Conservation (phyloP, 2,797 vertebrate species). For the Apodemus agrarius region DNA sequence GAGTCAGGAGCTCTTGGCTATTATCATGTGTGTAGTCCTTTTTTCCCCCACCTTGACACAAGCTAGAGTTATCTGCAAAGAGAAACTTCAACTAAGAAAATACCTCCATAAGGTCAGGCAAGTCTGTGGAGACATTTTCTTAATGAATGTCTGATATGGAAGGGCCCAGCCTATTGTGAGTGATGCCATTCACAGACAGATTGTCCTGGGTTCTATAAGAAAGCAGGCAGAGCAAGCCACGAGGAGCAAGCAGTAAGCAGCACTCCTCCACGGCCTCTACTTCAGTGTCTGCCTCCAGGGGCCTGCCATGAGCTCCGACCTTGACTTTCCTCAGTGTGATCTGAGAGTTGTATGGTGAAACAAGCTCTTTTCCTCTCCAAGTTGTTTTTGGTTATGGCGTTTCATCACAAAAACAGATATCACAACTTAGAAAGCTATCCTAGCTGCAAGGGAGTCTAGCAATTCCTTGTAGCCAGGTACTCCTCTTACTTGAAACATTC, state of each 20-base stretch:
- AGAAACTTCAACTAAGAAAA: not conserved
- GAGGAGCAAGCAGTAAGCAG: not conserved
- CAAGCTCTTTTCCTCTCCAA: not conserved
- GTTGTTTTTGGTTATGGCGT: not conserved
- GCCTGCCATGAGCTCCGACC: not conserved
- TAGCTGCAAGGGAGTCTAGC: conserved; percentile 13
- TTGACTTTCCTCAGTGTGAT: not conserved
- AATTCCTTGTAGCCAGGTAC: not conserved
- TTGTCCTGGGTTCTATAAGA: not conserved
- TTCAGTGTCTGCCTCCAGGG: not conserved
- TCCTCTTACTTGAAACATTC: not conserved
- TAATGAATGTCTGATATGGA: not conserved
- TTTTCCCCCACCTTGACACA: not conserved
- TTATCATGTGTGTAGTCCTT: not conserved
- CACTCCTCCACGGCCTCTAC: not conserved
- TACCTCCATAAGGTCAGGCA: not conserved
- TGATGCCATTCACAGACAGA: not conserved
- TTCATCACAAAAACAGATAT: too few species aligned
- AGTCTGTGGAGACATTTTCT: not conserved
- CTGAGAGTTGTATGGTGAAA: not conserved
- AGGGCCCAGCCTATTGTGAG: not conserved
- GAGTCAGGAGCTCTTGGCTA: not conserved
- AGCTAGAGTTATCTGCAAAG: not conserved
- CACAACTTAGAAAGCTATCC: not conserved
- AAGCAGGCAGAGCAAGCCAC: not conserved